Percentiles rank a stretch among this genome's conserved stretches.
Conservation (phyloP, 2,797 vertebrate species). For the Acrocephalus scirpaceus region DNA sequence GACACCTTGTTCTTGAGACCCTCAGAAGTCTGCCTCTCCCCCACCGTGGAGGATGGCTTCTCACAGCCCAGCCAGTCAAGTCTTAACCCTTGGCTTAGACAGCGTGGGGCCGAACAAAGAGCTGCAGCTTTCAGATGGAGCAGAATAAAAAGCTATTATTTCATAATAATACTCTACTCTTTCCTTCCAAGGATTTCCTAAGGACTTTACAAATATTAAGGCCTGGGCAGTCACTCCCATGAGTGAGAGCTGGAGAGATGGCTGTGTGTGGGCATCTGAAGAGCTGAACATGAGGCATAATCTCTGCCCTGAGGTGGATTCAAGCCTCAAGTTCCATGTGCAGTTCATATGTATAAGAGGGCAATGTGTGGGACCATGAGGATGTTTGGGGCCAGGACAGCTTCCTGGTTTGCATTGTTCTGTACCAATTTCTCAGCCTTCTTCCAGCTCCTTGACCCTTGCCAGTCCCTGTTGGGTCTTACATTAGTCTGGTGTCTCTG, state of each 20-base stretch:
- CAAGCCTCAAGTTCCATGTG: not conserved
- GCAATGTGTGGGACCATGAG: not conserved
- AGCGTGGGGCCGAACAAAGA: not conserved
- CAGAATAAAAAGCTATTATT: conserved; percentile 55
- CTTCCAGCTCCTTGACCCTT: not conserved
- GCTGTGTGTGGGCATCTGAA: conserved; percentile 29
- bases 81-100: conserved; percentile 53
- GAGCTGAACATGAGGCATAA: not conserved
- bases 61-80: conserved; percentile 20
- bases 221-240: not conserved
- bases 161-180: conserved; percentile 37
- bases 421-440: not conserved
- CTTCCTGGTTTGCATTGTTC: not conserved
- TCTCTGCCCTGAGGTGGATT: not conserved
- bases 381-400: not conserved
- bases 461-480: not conserved
- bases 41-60: not conserved
- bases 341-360: not conserved
- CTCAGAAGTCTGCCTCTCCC: conserved; percentile 22
- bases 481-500: not conserved
- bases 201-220: conserved; percentile 50
- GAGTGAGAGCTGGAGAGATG: not conserved
- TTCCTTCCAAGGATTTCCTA: conserved; percentile 40
- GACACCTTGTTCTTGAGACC: conserved; percentile 51
- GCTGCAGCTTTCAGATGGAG: conserved; percentile 9